Percentiles rank a stretch among this genome's conserved stretches.
phyloP scores from a whole-genome alignment of 2,888 invertebrate genomes.

The Melanophora roralis region DNA sequence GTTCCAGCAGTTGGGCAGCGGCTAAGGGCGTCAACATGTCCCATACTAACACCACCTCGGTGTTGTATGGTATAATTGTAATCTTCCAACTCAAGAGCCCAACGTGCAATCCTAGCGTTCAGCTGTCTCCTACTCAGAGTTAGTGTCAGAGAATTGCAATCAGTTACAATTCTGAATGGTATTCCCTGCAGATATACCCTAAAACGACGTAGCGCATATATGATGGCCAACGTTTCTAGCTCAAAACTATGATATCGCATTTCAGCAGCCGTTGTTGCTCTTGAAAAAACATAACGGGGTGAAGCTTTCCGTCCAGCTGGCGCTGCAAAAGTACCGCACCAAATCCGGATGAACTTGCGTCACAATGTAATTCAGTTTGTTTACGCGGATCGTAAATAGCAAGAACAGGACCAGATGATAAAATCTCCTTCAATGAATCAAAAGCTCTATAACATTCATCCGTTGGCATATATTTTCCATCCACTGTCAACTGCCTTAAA shows the following conservation, averaged over 20 bases:
- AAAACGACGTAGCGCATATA: not conserved
- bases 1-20: too few relatives aligned
- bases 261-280: not conserved
- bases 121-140: not conserved
- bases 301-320: slow-evolving; percentile 14
- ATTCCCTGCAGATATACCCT: slow-evolving; percentile 7
- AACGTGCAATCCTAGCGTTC: slow-evolving; percentile 5
- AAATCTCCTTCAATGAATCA: slow-evolving; percentile 44
- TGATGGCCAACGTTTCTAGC: not conserved
- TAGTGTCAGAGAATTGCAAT: slow-evolving; percentile 10
- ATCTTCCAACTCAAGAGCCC: slow-evolving; percentile 37
- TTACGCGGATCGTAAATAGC: not conserved
- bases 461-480: slow-evolving; percentile 3
- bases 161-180: not conserved
- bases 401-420: slow-evolving; percentile 31
- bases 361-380: slow-evolving; percentile 36
- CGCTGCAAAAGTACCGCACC: slow-evolving; percentile 40
- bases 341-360: slow-evolving; percentile 41
- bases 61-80: too few relatives aligned
- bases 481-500: not conserved
- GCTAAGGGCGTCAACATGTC: too few relatives aligned
- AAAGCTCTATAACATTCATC: slow-evolving; percentile 32
- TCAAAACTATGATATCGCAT: slow-evolving; percentile 1
- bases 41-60: too few relatives aligned
- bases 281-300: not conserved